Evolutionary conservation across 2,888 invertebrate species (phyloP).

Genomic region (Oasisia sp.): DNA sequence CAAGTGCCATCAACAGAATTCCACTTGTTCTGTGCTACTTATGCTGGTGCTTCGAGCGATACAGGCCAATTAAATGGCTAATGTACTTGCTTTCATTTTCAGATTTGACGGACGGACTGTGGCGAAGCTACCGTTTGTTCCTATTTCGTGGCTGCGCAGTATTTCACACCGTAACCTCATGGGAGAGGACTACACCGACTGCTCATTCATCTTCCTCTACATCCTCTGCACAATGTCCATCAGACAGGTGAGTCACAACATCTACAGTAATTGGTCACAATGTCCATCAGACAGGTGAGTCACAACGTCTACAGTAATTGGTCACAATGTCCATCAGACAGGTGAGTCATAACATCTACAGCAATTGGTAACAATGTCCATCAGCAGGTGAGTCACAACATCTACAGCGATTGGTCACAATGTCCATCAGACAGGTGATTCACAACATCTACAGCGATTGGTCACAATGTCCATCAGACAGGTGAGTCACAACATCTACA

Average conservation of each 20-base stretch:
- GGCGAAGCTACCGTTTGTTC: constrained; percentile 94
- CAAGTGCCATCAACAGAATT: background rate
- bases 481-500: no score
- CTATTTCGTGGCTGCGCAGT: constrained; percentile 92
- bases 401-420: no score
- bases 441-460: background rate
- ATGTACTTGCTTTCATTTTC: constrained; percentile 39
- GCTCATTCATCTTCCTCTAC: constrained; percentile 98
- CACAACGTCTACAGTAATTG: no score
- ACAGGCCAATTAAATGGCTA: background rate
- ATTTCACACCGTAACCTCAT: constrained; percentile 96
- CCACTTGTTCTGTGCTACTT: background rate
- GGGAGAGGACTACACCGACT: constrained; percentile 97
- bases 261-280: background rate
- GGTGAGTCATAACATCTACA: constrained; percentile 41
- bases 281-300: no score
- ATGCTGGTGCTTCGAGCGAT: background rate
- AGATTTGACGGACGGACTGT: constrained; percentile 98
- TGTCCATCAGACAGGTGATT: constrained; percentile 55
- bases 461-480: no score
- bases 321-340: no score
- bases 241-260: constrained; percentile 72
- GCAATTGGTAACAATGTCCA: no score
- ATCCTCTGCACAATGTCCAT: constrained; percentile 99
- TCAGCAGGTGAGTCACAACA: constrained; percentile 42